Evolutionary conservation across 2,113 vertebrate genomes (phyloP).

Genomic region (Psilopogon haemacephalus): DNA sequence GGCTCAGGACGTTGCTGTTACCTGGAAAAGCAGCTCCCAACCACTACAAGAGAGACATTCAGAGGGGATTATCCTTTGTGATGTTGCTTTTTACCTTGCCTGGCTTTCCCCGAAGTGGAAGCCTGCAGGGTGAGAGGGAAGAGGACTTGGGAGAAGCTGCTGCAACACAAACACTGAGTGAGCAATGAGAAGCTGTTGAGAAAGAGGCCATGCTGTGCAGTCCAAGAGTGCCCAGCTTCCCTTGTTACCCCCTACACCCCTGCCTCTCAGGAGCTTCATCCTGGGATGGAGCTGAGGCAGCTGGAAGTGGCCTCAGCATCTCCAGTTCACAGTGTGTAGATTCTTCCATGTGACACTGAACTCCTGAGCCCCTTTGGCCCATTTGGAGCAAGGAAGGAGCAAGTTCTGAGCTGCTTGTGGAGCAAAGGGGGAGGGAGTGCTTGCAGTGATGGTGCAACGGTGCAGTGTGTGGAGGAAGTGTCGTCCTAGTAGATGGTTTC

Average conservation of each 20-base stretch:
- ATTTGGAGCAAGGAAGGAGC: not conserved
- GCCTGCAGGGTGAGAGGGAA: not conserved
- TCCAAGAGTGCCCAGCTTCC: not conserved
- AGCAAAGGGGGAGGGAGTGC: not conserved
- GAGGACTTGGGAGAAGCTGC: not conserved
- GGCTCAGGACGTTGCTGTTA: not conserved
- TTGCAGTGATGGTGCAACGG: not conserved
- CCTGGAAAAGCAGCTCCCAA: not conserved
- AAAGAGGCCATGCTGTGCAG: not conserved
- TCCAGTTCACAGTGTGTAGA: not conserved
- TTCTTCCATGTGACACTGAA: not conserved
- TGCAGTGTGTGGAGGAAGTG: not conserved
- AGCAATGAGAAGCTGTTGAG: too few species aligned
- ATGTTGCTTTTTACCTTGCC: not conserved
- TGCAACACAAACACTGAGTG: not conserved
- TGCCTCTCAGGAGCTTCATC: not conserved
- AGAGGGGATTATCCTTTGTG: not conserved
- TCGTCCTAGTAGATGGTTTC: not conserved
- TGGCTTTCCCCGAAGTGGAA: not conserved
- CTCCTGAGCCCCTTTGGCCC: not conserved
- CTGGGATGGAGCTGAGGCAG: not conserved
- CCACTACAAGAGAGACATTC: fast-evolving
- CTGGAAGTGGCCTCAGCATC: not conserved
- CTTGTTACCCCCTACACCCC: not conserved
- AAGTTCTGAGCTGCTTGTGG: not conserved